Base-by-base conservation (phyloP, 2,888 invertebrate genomes). In the Rhogogaster chlorosoma region DNA sequence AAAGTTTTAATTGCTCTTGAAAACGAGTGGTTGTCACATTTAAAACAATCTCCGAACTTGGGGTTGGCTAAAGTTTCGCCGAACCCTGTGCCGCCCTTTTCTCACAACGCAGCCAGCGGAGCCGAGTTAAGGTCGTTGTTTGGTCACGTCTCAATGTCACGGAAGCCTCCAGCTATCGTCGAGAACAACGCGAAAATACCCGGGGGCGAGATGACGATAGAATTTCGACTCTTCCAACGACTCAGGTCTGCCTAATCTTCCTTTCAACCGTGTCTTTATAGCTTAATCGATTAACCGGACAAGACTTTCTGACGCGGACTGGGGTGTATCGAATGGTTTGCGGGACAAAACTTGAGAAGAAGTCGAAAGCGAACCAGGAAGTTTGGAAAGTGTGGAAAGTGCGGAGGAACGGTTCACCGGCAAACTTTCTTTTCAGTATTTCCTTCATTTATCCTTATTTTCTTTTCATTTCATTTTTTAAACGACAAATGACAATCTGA, bases 1-100 rank as follows among this genome's bases (percentile, higher is more conserved):
- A 90, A 91, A 91, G 89, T 91, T 91, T 91, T 91, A 91, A 91
- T 91, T 91, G 90, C 90, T 91, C 90, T 91, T 91, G 90, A 91
- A 90, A 91, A 91, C 88, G 90, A 89, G 90, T 89, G 87, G 88
- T 89, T 89, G 89, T 90, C 90, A 89, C 90, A 90, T 91, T 91
- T 91, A 91, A 91, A 91, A 91, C 90, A 90, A 91, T 91, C 90
- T 88, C 83, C 88, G 87, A 88, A 86, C 80, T 84, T 75, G 87
- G 78, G 80, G 80, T 80, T 80, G 57, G 38, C 80, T 61, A 61
- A 80, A 80, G 80, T 80, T 80, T 80, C 36, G 36, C 22, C 45
- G 26, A 77, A 53, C 77, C 45, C 77, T 26, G 12, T 61, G 87
- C 87, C 87, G 85, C 77, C 86, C 67, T 83, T 83, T 67, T 67